phyloP scores from a whole-genome alignment of 2,888 invertebrate genomes.

The Atrina japonica region DNA sequence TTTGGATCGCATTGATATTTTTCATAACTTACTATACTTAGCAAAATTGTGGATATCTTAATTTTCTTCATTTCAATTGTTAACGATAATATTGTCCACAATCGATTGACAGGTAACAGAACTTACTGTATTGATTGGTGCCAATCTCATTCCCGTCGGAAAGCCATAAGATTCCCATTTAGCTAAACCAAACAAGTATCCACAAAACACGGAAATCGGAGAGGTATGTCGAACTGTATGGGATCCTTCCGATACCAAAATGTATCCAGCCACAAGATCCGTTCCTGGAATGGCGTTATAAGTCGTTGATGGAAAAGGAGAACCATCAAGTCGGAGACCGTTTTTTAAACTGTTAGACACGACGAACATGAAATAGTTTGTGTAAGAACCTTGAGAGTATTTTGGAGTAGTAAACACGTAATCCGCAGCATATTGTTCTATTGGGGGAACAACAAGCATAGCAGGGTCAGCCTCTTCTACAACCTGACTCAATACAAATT shows the following conservation, averaged over 20 bases:
- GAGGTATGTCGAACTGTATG: conserved; percentile 58
- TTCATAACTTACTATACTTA: no score
- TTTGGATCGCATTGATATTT: no score
- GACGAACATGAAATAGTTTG: conserved; percentile 57
- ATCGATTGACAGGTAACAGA: no score
- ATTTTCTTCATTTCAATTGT: no score
- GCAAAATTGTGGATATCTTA: no score
- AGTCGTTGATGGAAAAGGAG: conserved; percentile 41
- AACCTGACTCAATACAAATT: conserved; percentile 60
- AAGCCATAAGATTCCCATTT: conserved; percentile 66
- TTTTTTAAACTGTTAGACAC: conserved; percentile 46
- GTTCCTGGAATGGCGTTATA: conserved; percentile 51
- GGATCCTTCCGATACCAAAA: conserved; percentile 52
- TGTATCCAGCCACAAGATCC: conserved; percentile 50
- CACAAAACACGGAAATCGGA: conserved; percentile 62
- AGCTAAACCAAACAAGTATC: conserved; percentile 64
- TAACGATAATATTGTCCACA: no score
- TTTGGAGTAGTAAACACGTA: conserved; percentile 54
- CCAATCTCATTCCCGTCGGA: conserved; percentile 62
- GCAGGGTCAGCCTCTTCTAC: conserved; percentile 65
- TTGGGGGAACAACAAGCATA: conserved; percentile 65
- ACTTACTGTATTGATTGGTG: conserved; percentile 55
- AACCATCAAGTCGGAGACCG: conserved; percentile 49
- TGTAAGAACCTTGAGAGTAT: conserved; percentile 51
- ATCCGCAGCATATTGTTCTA: conserved; percentile 61